Percentiles rank a stretch among this genome's conserved stretches.
Evolutionary conservation across 2,888 invertebrate genomes (phyloP).

Genomic region (Drosophila falleni): DNA sequence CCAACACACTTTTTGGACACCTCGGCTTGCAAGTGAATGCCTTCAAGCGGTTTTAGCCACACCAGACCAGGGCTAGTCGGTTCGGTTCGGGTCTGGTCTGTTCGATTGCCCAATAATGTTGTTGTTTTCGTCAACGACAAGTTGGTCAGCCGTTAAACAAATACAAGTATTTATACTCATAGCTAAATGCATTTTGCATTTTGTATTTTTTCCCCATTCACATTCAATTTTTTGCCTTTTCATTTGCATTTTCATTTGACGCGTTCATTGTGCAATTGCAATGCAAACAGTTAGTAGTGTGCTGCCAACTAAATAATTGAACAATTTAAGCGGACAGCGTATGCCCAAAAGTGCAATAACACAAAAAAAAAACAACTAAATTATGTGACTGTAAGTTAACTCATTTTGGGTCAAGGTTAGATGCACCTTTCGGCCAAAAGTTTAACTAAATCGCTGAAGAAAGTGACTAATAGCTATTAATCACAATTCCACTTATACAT

Average conservation of each 20-base stretch:
- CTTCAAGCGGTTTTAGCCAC: slow-evolving; percentile 39
- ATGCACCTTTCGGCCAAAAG: slow-evolving; percentile 38
- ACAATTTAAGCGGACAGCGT: slow-evolving; percentile 18
- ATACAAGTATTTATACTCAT: slow-evolving; percentile 39
- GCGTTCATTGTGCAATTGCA: slow-evolving; percentile 56
- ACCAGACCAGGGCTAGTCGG: slow-evolving; percentile 21
- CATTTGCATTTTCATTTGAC: slow-evolving; percentile 46
- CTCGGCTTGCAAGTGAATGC: slow-evolving; percentile 57
- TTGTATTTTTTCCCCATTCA: slow-evolving; percentile 19
- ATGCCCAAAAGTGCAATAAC: slow-evolving; percentile 30
- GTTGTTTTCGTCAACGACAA: slow-evolving; percentile 27
- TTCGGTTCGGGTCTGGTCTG: slow-evolving; percentile 28
- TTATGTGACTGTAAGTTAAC: slow-evolving; percentile 1
- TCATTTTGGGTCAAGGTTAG: slow-evolving; percentile 80
- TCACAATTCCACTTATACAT: slow-evolving; percentile 28
- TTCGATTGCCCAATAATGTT: slow-evolving; percentile 58
- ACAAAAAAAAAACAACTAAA: slow-evolving; percentile 9
- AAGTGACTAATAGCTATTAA: slow-evolving; percentile 65
- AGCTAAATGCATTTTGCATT: slow-evolving; percentile 34
- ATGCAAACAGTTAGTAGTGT: slow-evolving; percentile 34
- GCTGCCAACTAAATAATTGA: slow-evolving; percentile 24
- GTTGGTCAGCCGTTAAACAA: slow-evolving; percentile 62
- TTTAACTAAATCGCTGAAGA: slow-evolving; percentile 38
- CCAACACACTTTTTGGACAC: slow-evolving; percentile 54
- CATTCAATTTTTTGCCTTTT: slow-evolving; percentile 35